A percentile compares a stretch with the other conserved stretches of the same genome.
These are phyloP conservation scores for Ceyx cyanopectus DNA, from an alignment of 2,113 vertebrate genomes.

Conservation along the genomic window DNA sequence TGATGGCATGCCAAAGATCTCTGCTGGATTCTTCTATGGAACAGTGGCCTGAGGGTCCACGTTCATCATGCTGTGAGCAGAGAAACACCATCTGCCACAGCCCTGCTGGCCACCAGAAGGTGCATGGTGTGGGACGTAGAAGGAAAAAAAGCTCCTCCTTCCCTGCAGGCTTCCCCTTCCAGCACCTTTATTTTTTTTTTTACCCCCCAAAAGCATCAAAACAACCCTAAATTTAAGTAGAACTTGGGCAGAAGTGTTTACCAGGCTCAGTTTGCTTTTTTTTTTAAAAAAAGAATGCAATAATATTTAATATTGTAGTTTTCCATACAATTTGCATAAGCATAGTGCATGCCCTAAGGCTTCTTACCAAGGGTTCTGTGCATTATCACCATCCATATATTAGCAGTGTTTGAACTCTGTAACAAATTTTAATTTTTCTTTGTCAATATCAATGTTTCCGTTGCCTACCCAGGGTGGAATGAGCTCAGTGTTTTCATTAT, in stretches of 20 bases:
- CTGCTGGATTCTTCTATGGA: neutral
- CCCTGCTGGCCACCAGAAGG: fast-evolving
- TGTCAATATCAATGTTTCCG: conserved; percentile 7
- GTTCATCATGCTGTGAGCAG: neutral
- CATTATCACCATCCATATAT: neutral
- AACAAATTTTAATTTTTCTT: conserved; percentile 33
- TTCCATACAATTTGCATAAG: neutral
- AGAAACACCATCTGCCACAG: neutral
- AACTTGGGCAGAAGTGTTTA: neutral
- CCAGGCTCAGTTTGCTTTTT: neutral
- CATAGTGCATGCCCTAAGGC: neutral
- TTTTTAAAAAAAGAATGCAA: no score
- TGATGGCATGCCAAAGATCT: neutral
- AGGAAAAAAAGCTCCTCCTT: neutral
- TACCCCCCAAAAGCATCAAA: neutral
- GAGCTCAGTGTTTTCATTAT: conserved; percentile 1
- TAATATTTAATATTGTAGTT: neutral
- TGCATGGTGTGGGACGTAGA: fast-evolving
- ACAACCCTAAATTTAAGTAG: neutral
- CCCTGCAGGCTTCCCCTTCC: neutral
- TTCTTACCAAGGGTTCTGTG: neutral
- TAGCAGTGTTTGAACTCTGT: neutral
- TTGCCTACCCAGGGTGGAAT: neutral
- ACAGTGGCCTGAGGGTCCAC: no score
- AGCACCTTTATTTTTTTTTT: neutral